These are phyloP conservation scores for Chrysomallon squamiferum DNA, from an alignment of 1,140 invertebrate species.

Conservation along the genomic window DNA sequence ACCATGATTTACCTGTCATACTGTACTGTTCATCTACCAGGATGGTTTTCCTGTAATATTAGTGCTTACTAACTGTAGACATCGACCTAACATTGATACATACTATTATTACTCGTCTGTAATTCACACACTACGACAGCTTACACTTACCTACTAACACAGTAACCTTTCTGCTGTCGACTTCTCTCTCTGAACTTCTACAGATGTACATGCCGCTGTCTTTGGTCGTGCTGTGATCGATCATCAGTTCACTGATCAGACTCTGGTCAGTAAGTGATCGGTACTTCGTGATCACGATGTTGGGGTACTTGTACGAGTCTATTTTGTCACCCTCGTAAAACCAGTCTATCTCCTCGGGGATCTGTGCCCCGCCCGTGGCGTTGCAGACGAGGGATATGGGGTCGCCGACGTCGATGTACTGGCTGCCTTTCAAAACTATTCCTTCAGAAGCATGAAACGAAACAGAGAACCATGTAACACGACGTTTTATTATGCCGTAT, in stretches of 20 bases:
- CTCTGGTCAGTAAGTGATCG: slow-evolving; percentile 15
- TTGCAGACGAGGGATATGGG: slow-evolving; percentile 37
- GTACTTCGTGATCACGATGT: slow-evolving; percentile 25
- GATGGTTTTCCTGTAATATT: no score
- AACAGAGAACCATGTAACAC: no score
- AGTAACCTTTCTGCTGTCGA: slow-evolving; percentile 14
- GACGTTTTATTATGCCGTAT: no score
- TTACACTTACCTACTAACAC: slow-evolving; percentile 18
- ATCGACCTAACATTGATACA: no score
- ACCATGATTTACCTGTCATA: no score
- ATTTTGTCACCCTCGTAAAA: slow-evolving; percentile 27
- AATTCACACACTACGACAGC: no score
- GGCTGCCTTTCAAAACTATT: slow-evolving; percentile 25
- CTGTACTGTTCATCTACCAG: no score
- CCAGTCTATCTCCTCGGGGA: slow-evolving; percentile 44
- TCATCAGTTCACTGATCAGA: slow-evolving; percentile 20
- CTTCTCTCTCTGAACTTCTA: slow-evolving; percentile 15
- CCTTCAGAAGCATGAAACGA: background rate
- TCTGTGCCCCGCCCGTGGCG: slow-evolving; percentile 32
- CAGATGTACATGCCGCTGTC: slow-evolving; percentile 23
- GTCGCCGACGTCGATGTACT: slow-evolving; percentile 34
- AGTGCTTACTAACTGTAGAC: no score
- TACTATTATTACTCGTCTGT: no score
- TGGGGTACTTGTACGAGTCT: slow-evolving; percentile 10
- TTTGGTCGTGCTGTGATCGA: slow-evolving; percentile 13